A percentile compares a stretch with the other conserved stretches of the same genome.
phyloP scores from a whole-genome alignment of 2,888 invertebrate genomes.

The Acronicta leporina region DNA sequence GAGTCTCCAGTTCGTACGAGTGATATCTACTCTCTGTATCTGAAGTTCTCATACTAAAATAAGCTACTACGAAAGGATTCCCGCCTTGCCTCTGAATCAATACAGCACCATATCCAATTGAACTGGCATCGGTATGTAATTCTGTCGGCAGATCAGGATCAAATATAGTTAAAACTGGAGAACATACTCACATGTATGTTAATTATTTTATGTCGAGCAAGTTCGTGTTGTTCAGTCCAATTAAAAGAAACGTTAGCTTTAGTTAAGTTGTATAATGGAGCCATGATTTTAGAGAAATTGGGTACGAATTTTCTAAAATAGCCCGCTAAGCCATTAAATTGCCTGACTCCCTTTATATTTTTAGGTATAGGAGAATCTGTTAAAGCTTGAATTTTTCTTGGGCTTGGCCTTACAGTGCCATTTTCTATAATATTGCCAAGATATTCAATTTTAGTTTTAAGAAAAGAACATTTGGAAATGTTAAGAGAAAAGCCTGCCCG shows the following conservation, averaged over 20 bases:
- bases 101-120: neutral
- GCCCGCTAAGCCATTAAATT: too few relatives aligned
- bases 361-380: too few relatives aligned
- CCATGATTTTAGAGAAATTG: neutral
- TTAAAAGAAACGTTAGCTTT: neutral
- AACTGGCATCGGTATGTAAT: neutral
- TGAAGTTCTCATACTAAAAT: too few relatives aligned
- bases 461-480: neutral
- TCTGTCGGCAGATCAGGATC: neutral
- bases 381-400: neutral
- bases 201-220: neutral
- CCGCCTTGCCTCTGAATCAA: neutral
- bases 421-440: neutral
- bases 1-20: too few relatives aligned
- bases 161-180: neutral
- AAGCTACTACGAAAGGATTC: neutral
- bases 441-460: neutral
- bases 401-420: neutral
- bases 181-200: neutral
- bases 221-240: neutral
- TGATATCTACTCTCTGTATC: too few relatives aligned
- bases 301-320: neutral
- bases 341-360: too few relatives aligned
- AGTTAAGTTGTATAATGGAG: neutral
- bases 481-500: neutral